Evolutionary conservation across 2,888 invertebrate species (phyloP).

Genomic region (Drosophila kuntzei): DNA sequence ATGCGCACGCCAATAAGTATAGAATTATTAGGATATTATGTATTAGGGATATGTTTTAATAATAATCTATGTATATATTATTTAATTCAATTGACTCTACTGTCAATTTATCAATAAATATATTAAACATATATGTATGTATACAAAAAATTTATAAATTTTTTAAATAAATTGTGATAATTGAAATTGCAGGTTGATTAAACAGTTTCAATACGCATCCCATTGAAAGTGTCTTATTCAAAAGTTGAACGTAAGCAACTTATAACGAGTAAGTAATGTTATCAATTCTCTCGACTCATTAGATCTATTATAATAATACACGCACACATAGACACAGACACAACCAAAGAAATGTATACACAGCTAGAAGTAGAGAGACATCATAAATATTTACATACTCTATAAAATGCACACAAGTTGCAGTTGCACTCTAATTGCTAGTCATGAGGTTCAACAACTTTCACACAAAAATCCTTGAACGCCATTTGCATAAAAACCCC

Average conservation of each 20-base stretch:
- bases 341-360: not conserved
- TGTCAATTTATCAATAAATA: not conserved
- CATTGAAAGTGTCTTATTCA: not conserved
- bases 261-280: slow-evolving; percentile 5
- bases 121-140: not conserved
- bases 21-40: too few relatives aligned
- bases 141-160: not conserved
- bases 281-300: slow-evolving; percentile 17
- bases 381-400: slow-evolving; percentile 55
- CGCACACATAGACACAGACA: not conserved
- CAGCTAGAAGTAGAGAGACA: slow-evolving; percentile 22
- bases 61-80: not conserved
- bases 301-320: slow-evolving; percentile 11
- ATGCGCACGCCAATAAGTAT: too few relatives aligned
- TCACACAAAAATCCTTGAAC: slow-evolving; percentile 84
- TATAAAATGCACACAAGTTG: slow-evolving; percentile 58
- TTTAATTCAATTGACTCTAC: not conserved
- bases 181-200: not conserved
- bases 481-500: slow-evolving; percentile 79
- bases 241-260: not conserved
- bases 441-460: slow-evolving; percentile 83
- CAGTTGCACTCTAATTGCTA: slow-evolving; percentile 75
- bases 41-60: too few relatives aligned
- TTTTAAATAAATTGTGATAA: not conserved
- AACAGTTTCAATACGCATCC: not conserved